Evolutionary conservation across 2,888 invertebrate species (phyloP).

Genomic region (Hypolimnas misippus): DNA sequence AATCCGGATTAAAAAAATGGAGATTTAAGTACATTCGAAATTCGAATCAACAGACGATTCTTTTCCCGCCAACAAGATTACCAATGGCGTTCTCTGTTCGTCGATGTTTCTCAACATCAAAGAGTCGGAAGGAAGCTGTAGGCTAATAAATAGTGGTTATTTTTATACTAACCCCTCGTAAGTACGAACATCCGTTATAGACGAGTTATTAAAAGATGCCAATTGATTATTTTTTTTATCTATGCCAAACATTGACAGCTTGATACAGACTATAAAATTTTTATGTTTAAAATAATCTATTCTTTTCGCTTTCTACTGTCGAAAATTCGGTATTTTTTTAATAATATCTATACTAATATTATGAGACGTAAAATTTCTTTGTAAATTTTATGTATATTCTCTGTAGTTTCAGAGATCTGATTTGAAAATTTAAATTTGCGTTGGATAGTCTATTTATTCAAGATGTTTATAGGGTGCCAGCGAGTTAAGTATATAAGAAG

Average conservation of each 20-base stretch:
- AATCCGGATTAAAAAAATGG: neutral
- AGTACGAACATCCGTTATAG: conserved; percentile 47
- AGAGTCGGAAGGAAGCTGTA: conserved; percentile 49
- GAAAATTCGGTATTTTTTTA: no score
- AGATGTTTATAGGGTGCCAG: no score
- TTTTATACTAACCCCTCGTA: conserved; percentile 44
- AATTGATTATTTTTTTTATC: conserved; percentile 33
- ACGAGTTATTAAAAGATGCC: conserved; percentile 38
- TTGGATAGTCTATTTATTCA: no score
- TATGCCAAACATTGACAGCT: neutral
- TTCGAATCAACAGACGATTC: conserved; percentile 6
- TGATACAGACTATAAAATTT: neutral
- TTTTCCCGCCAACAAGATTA: conserved; percentile 5
- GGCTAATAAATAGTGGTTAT: conserved; percentile 50
- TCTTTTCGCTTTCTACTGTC: no score
- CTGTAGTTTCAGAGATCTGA: no score
- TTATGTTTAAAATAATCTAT: neutral
- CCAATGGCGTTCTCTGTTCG: conserved; percentile 7
- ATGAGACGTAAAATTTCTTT: no score
- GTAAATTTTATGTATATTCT: no score
- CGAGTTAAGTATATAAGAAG: no score
- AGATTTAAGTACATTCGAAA: neutral
- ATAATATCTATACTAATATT: no score
- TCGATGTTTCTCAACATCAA: conserved; percentile 46
- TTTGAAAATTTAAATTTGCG: no score